Evolutionary conservation across 2,797 vertebrate genomes (phyloP).

Genomic region (Falco columbarius): DNA sequence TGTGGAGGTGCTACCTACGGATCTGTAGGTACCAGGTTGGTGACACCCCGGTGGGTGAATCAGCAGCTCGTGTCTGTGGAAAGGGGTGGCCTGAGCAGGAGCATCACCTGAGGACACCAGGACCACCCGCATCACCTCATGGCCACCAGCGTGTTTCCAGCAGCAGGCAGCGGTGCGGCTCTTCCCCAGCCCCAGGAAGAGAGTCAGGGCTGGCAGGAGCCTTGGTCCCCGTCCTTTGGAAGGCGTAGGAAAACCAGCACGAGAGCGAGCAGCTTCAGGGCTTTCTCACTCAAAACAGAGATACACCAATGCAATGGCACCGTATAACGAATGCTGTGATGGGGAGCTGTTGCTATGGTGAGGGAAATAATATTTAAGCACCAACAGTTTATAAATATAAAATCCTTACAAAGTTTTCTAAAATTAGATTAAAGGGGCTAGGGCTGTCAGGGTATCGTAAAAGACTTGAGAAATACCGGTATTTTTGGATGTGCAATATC

Average conservation of each 20-base stretch:
- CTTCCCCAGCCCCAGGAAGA: not conserved
- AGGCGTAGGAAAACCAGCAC: not conserved
- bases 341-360: conserved; percentile 40
- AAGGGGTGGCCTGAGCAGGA: not conserved
- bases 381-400: conserved; percentile 60
- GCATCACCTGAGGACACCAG: not conserved
- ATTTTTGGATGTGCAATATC: conserved; percentile 11
- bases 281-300: conserved; percentile 36
- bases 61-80: not conserved
- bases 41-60: not conserved
- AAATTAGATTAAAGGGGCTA: conserved; percentile 46
- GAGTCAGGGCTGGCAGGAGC: not conserved
- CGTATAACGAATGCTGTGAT: conserved; percentile 9
- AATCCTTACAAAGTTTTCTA: conserved; percentile 52
- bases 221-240: not conserved
- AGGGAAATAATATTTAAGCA: conserved; percentile 60
- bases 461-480: conserved; percentile 9
- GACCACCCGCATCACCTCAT: not conserved
- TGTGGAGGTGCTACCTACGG: fast-evolving
- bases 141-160: not conserved
- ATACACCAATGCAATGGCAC: conserved; percentile 25
- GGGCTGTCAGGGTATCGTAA: conserved; percentile 26
- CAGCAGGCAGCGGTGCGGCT: not conserved
- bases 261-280: not conserved
- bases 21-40: not conserved